Evolutionary conservation across 2,113 vertebrate species (phyloP).

Genomic region (Brevimyrus niger): DNA sequence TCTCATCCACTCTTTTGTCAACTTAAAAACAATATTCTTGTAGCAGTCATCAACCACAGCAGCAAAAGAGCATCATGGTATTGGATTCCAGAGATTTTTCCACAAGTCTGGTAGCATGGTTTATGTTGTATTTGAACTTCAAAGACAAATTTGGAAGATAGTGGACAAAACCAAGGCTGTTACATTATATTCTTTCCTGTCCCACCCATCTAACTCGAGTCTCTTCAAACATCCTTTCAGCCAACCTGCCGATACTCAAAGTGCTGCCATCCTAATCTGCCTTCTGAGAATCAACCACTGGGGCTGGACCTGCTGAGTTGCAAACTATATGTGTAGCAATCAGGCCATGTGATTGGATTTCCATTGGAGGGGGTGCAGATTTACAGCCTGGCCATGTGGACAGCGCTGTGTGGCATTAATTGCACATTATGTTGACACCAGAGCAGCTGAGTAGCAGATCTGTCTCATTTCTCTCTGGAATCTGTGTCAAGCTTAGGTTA

Average conservation of each 20-base stretch:
- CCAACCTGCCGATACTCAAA: background rate
- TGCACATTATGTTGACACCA: background rate
- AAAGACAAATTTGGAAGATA: background rate
- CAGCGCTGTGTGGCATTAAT: background rate
- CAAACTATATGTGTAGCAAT: background rate
- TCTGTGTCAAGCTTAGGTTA: background rate
- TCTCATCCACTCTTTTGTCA: background rate
- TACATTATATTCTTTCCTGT: background rate
- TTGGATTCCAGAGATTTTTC: background rate
- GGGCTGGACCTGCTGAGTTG: background rate
- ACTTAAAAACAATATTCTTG: background rate
- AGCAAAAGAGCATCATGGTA: background rate
- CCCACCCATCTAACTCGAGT: background rate
- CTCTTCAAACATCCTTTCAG: background rate
- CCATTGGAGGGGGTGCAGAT: background rate
- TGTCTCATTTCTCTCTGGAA: background rate
- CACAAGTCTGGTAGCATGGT: background rate
- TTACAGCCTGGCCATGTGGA: background rate
- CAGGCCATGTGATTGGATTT: background rate
- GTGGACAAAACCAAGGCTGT: background rate
- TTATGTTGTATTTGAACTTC: background rate
- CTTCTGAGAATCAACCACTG: background rate
- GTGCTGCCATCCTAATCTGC: background rate
- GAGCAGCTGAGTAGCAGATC: background rate
- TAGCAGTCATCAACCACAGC: background rate